Evolutionary conservation across 2,888 invertebrate species (phyloP).

Genomic region (Apamea anceps): DNA sequence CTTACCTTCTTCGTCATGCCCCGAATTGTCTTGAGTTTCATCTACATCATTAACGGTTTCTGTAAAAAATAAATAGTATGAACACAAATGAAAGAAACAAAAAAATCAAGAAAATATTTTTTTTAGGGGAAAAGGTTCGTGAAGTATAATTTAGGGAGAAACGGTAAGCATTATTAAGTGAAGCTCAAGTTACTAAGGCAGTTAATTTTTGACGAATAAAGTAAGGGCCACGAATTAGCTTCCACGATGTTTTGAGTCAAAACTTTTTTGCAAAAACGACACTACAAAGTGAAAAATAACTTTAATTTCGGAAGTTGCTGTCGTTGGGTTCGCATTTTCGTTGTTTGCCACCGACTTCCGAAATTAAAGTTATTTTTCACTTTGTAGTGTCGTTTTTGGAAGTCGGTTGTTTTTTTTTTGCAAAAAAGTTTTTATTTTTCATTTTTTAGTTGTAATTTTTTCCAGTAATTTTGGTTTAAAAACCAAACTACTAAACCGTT

Average conservation of each 20-base stretch:
- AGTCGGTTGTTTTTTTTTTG: too few species aligned
- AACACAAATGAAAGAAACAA: conserved; percentile 8
- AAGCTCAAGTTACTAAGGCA: conserved; percentile 36
- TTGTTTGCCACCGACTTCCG: too few species aligned
- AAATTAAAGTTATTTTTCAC: too few species aligned
- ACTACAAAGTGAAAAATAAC: too few species aligned
- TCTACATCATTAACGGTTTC: conserved; percentile 71
- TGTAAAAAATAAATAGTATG: conserved; percentile 51
- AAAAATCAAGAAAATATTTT: conserved; percentile 21
- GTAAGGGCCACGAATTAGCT: conserved; percentile 40
- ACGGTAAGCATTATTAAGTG: conserved; percentile 38
- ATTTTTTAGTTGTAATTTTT: too few species aligned
- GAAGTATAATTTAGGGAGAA: conserved; percentile 21
- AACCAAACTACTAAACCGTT: too few species aligned
- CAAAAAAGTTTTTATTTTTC: too few species aligned
- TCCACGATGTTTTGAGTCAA: conserved; percentile 15
- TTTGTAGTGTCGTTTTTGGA: too few species aligned
- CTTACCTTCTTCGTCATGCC: conserved; percentile 88
- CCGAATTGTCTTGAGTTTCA: conserved; percentile 78
- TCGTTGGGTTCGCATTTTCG: too few species aligned
- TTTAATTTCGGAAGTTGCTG: too few species aligned
- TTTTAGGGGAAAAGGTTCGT: background rate
- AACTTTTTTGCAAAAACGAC: too few species aligned
- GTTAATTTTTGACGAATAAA: conserved; percentile 42
- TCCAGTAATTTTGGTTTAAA: too few species aligned